Evolutionary conservation across 2,888 invertebrate species (phyloP), one percentile per base, ranked within the genome.

Genomic region (Macrophya annulata): DNA sequence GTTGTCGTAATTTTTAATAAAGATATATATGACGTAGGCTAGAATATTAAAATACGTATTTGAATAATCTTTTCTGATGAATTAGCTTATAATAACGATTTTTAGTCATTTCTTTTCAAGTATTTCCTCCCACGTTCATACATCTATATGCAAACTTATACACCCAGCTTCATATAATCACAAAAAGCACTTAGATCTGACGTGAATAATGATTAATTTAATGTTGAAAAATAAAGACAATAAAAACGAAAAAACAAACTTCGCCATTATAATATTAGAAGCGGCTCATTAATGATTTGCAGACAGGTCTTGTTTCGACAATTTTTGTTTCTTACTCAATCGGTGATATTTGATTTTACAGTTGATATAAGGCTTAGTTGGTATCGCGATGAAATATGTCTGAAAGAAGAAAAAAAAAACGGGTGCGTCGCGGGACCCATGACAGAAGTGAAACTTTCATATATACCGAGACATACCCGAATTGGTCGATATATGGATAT

Each of bases 1-100:
- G 81, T 81, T 15, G 21, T 25, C 62, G 43, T 81, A 62, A 62
- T 40, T 62, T 8, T 43, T 62, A 40, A 62, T 62, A 25, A 81
- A 81, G 43, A 62, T 62, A 74, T 3, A 74, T 31, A 31, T 5
- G 72, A 74, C 40, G 45, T 45, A 9, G n/a, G 72, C 25, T 21
- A 74, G 12, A 12, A 21, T 21, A 6, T 74, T 25, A 45, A 45
- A 74, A 45, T 74, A 43, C 72, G 10, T 12, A 21, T 74, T 74
- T 74, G 72, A 74, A 74, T 45, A 45, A 74, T 10, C 21, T 45
- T 12, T 68, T 15, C 4, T 37, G 10, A 15, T 68, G 15, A 15
- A 10, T 31, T 25, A 62, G 25, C 12, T 15, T 17, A 17, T 17
- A 1, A 37, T 17, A 15, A 68, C 5, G 37, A 37, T 25, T 25